A percentile compares a stretch with the other conserved stretches of the same genome.
Evolutionary conservation across 2,113 vertebrate species (phyloP).

Genomic region (Halichoeres trimaculatus): DNA sequence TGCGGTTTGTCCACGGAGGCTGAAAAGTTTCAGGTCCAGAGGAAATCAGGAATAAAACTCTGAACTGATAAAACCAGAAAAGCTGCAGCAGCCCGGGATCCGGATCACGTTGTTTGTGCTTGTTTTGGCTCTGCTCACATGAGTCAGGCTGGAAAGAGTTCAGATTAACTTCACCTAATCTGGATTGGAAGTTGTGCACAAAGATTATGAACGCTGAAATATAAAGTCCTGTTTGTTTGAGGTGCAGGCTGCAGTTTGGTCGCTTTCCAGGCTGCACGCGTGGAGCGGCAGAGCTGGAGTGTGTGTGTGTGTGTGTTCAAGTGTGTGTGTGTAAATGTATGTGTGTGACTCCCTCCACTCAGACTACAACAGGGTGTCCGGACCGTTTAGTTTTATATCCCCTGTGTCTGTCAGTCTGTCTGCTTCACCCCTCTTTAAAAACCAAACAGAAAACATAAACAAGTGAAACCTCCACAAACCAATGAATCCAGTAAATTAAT

Average conservation of each 20-base stretch:
- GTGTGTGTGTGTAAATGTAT: not conserved
- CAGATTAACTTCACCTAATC: not conserved
- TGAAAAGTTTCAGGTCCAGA: not conserved
- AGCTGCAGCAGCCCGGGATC: slow-evolving; percentile 5
- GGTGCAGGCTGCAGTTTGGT: slow-evolving; percentile 30
- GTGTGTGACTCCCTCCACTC: slow-evolving; percentile 25
- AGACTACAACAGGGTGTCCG: slow-evolving; percentile 33
- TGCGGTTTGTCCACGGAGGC: not conserved
- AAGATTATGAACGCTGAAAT: not conserved
- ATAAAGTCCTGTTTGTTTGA: slow-evolving; percentile 17
- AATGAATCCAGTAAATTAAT: not conserved
- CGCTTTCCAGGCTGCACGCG: slow-evolving; percentile 59
- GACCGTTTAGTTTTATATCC: slow-evolving; percentile 41
- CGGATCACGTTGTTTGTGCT: not conserved
- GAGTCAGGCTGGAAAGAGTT: not conserved
- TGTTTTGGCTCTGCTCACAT: not conserved
- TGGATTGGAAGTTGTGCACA: not conserved
- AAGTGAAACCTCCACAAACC: not conserved
- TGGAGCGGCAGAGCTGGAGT: slow-evolving; percentile 29
- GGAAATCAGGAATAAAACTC: not conserved
- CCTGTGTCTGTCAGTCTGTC: not conserved
- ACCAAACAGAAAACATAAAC: not conserved
- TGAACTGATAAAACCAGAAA: not conserved
- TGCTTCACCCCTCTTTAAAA: not conserved
- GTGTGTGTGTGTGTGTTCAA: not conserved